Evolutionary conservation across 2,797 vertebrate genomes (phyloP), one percentile per base, ranked within the genome.

Genomic region (Neopelma chrysocephalum): DNA sequence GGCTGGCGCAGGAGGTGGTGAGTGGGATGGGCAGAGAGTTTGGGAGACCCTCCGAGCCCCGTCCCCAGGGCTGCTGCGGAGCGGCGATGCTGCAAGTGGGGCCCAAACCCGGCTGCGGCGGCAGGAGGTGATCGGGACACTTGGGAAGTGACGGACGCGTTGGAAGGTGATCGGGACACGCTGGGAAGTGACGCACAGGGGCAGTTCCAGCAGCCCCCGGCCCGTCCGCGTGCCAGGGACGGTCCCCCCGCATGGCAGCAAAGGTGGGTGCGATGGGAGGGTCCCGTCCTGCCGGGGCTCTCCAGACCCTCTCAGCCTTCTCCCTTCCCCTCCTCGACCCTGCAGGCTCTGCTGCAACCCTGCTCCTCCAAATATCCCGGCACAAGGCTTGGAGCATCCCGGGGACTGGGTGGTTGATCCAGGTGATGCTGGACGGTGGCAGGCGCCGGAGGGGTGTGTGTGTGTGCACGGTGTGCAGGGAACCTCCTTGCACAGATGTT

Each of bases 1-100:
- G 57, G 34, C 38, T 6, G 58, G 14, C 6, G 6, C 38, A 2
- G 66, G 47, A 70, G 36, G 40, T 0, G 19, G 31, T 23, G 43
- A 1, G 2, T 0, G 0, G 8, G 51, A 10, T 5, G 3, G 2
- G 61, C 71, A 10, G 43, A 0, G 2, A 17, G 5, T 7, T 58
- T 2, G 12, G 38, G 38, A 62, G 50, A 18, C 19, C 42, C 51
- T 29, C n/a, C 0, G 56, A 77, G 64, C 26, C 1, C 29, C 32
- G 26, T 26, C 34, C 48, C 21, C 0, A 2, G 48, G n/a, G 82
- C 34, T 71, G 75, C 70, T 23, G 42, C 10, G 27, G n/a, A 26
- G 14, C 2, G 31, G 31, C 3, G 3, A 40, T 22, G 82, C 71
- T 6, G 27, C 1, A 3, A 34, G 87, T 7, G 3, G 43, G 23